Conservation (phyloP, 53 echinoderm and acorn worm genomes). For the Luidia sarsii region DNA sequence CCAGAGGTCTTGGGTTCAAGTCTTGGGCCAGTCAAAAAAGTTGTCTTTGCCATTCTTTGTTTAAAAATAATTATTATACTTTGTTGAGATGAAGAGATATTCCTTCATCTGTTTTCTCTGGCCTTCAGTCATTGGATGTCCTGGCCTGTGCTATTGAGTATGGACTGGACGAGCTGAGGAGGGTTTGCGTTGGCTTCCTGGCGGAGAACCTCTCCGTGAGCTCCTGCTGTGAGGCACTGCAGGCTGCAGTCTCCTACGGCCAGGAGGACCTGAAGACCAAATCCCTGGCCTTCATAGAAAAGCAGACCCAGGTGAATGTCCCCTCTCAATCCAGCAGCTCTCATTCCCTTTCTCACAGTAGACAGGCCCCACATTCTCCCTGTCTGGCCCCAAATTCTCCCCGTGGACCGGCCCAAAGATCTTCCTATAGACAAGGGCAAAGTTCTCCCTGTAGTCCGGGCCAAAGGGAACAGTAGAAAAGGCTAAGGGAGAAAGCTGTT, state of each 20-base stretch:
- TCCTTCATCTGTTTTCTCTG: neutral
- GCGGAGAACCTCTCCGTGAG: slow-evolving; percentile 46
- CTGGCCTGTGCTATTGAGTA: slow-evolving; percentile 76
- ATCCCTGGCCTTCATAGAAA: slow-evolving; percentile 59
- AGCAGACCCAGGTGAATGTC: slow-evolving; percentile 73
- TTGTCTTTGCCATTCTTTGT: neutral
- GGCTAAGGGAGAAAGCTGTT: no score
- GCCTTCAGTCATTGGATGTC: slow-evolving; percentile 28
- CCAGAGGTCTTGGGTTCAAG: no score
- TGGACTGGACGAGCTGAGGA: slow-evolving; percentile 72
- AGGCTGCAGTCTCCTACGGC: slow-evolving; percentile 70
- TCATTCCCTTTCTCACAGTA: neutral
- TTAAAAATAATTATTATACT: neutral
- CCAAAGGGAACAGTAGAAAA: no score
- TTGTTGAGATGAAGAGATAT: no score
- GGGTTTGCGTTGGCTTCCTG: slow-evolving; percentile 59
- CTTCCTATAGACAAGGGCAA: no score
- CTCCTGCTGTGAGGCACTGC: slow-evolving; percentile 67
- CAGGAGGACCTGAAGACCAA: slow-evolving; percentile 61
- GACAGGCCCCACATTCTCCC: no score
- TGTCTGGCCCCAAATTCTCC: no score
- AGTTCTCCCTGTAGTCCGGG: no score
- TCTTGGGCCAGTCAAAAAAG: no score
- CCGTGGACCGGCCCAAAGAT: no score
- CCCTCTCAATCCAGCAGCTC: neutral